Base-by-base conservation (phyloP, 1,140 invertebrate genomes). In the Rhopalosiphum padi region DNA sequence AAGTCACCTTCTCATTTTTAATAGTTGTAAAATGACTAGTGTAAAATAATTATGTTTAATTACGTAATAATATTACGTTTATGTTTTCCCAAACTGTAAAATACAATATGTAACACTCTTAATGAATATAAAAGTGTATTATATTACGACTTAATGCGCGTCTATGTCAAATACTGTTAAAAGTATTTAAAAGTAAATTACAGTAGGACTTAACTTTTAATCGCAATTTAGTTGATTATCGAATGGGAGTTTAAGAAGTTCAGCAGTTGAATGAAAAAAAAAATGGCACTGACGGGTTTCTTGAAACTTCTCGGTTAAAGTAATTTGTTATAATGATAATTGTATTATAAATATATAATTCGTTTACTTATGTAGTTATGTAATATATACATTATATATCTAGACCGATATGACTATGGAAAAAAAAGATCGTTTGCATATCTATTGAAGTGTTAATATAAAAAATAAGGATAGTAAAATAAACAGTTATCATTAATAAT, bases 141-240 rank as follows among this genome's bases (percentile, higher is more conserved):
- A 51, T 51, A 51, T 18, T 51, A 51, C 48, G 15, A 51, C 11
- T 18, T 51, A 18, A 11, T 68, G n/a, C 18, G 4, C 15, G 60
- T 68, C 30, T 68, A 68, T n/a, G 30, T 11, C 60, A n/a, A 68
- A n/a, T 68, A 68, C 30, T n/a, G 30, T n/a, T 68, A 68, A 68
- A 68, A 68, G 60, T 68, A 68, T 68, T 68, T n/a, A 68, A n/a
- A 68, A 68, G 60, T 68, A 68, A n/a, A 68, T n/a, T n/a, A n/a
- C 30, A n/a, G 60, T n/a, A n/a, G 15, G 30, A 68, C 60, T 68
- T 68, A 68, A 68, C 60, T 68, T 68, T 68, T 68, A 68, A n/a
- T 68, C 30, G 15, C 30, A 68, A n/a, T 68, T 68, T 68, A 68
- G 60, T 68, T 68, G 60, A 68, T 68, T 68, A n/a, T 68, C 60